A percentile compares a stretch with the other conserved stretches of the same genome.
These are phyloP conservation scores for Acronicta alni DNA, from an alignment of 2,888 invertebrate genomes.

Conservation along the genomic window DNA sequence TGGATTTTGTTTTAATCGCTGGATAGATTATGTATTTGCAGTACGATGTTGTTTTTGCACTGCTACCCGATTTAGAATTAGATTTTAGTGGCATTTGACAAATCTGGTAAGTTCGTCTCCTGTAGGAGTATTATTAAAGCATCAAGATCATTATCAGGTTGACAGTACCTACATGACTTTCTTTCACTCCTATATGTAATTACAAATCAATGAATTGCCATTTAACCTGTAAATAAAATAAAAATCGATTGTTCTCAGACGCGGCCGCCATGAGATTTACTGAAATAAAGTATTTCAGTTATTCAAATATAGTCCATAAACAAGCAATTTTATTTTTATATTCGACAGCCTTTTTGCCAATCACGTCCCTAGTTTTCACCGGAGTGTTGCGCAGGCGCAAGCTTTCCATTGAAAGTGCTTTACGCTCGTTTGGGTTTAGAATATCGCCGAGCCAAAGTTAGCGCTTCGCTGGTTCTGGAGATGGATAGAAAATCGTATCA, in stretches of 20 bases:
- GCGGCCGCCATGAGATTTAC: no score
- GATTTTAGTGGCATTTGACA: no score
- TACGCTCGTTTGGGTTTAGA: conserved; percentile 46
- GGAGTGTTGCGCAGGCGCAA: conserved; percentile 14
- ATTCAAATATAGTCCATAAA: neutral
- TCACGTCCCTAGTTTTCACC: conserved; percentile 35
- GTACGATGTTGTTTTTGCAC: no score
- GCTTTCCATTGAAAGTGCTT: conserved; percentile 54
- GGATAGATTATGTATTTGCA: neutral
- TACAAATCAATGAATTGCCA: no score
- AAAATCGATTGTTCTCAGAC: no score
- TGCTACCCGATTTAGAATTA: neutral
- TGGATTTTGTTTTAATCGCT: conserved; percentile 1
- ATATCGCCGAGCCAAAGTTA: conserved; percentile 17
- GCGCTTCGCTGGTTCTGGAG: conserved; percentile 32
- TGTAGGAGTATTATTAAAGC: no score
- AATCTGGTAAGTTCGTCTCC: no score
- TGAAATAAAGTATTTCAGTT: neutral
- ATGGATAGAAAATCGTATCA: conserved; percentile 21
- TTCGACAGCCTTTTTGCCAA: conserved; percentile 4
- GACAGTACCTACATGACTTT: no score
- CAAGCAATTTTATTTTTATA: neutral
- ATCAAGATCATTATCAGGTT: no score
- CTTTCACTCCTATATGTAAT: no score
- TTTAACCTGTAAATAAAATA: no score